phyloP scores from a whole-genome alignment of 2,888 invertebrate species.

The Rugalucina vietnamica region DNA sequence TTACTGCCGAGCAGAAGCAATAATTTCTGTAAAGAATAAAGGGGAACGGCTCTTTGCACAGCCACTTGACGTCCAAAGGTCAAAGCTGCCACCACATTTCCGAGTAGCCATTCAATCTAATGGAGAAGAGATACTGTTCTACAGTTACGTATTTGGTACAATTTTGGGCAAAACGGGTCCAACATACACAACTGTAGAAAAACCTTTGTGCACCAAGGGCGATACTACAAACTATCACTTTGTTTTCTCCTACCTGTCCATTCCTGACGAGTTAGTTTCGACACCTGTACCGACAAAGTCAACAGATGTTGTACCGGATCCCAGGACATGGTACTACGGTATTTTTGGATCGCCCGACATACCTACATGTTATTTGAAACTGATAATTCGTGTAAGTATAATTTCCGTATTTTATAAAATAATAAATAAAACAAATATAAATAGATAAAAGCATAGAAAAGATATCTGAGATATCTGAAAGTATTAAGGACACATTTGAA shows the following conservation, averaged over 20 bases:
- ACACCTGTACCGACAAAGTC: slow-evolving; percentile 22
- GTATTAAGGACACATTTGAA: no score
- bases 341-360: background rate
- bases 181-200: slow-evolving; percentile 16
- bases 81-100: slow-evolving; percentile 18
- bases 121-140: slow-evolving; percentile 20
- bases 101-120: slow-evolving; percentile 7
- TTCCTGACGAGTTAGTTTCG: slow-evolving; percentile 28
- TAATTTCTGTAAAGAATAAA: slow-evolving; percentile 35
- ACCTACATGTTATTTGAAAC: slow-evolving; percentile 23
- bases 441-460: no score
- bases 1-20: slow-evolving; percentile 16
- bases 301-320: background rate
- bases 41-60: slow-evolving; percentile 26
- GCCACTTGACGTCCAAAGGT: background rate
- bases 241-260: slow-evolving; percentile 30
- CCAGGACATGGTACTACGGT: slow-evolving; percentile 17
- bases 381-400: slow-evolving; percentile 25
- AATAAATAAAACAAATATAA: no score
- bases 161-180: slow-evolving; percentile 23
- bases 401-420: no score
- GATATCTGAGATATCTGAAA: no score
- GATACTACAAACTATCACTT: slow-evolving; percentile 18
- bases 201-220: slow-evolving; percentile 8
- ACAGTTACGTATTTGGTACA: slow-evolving; percentile 25